Evolutionary conservation across 2,888 invertebrate genomes (phyloP), one percentile per base, ranked within the genome.

Genomic region (Melanargia galathea): DNA sequence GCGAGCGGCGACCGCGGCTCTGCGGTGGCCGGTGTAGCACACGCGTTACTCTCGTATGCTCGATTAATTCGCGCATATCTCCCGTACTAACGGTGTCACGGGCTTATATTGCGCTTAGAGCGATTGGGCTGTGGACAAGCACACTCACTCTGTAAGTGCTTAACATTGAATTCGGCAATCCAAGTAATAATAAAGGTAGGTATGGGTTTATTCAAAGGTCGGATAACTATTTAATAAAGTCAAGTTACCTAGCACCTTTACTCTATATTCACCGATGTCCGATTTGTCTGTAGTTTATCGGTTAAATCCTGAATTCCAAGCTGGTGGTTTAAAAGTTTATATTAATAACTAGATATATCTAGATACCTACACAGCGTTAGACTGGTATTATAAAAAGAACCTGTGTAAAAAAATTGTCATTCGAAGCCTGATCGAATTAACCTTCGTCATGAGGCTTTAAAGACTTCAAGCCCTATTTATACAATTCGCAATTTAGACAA

Each of bases 391-490:
- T n/a, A n/a, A n/a, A n/a, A n/a, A n/a, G n/a, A n/a, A n/a, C n/a
- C n/a, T n/a, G n/a, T n/a, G n/a, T n/a, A 49, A 16, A 88, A 88
- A 88, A 86, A 82, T 83, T 88, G 89, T 88, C 84, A 83, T 77
- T 73, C 78, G 84, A 84, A 88, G 82, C 86, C 81, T 84, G 85
- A 84, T 83, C 84, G 87, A 84, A 83, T 87, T 84, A 87, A 90
- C 90, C 90, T 89, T 90, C 49, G 24, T 63, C 63, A 63, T 26
- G 35, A 2, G 33, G 51, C 33, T 20, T 52, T 52, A 30, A 10
- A 18, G 10, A 20, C 10, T 40, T 40, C 11, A 38, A n/a, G 3
- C 1, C n/a, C 35, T 38, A 38, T 38, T n/a, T 13, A 13, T 38
- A 35, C 11, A n/a, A n/a, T n/a, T n/a, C n/a, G n/a, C n/a, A n/a